phyloP scores from a whole-genome alignment of 2,113 vertebrate species.

The Pionites leucogaster region DNA sequence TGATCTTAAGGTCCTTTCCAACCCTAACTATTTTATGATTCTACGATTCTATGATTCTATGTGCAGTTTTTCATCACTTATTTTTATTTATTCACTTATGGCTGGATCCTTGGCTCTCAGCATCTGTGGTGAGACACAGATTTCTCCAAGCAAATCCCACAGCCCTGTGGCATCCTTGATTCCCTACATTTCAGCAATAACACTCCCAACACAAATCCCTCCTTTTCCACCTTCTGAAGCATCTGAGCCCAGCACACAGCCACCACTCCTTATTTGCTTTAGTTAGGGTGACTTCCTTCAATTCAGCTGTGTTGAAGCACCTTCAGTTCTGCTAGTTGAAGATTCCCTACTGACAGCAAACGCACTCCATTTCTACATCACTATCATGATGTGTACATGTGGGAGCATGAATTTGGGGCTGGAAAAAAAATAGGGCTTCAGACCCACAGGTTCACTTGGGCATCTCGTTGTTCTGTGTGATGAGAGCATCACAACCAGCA shows the following conservation, averaged over 20 bases:
- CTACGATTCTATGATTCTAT: no score
- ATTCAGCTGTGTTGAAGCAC: neutral
- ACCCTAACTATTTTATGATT: no score
- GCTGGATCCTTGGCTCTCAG: neutral
- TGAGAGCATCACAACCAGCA: neutral
- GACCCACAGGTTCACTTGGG: neutral
- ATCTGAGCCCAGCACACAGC: neutral
- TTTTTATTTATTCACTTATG: neutral
- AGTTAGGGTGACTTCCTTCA: neutral
- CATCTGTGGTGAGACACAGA: neutral
- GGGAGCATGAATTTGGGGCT: neutral
- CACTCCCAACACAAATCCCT: neutral
- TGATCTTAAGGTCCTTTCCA: no score
- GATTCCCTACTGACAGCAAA: neutral
- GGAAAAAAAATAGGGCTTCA: neutral
- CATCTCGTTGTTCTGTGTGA: neutral
- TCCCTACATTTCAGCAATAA: neutral
- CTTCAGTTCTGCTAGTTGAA: neutral
- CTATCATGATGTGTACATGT: rapidly evolving
- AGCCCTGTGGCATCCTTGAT: neutral
- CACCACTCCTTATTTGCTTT: neutral
- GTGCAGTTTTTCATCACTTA: neutral
- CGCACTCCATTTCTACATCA: neutral
- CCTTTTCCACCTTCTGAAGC: neutral
- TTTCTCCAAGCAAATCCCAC: neutral